These are phyloP conservation scores for Bombus turneri DNA, from an alignment of 1,140 invertebrate genomes.

Conservation along the genomic window DNA sequence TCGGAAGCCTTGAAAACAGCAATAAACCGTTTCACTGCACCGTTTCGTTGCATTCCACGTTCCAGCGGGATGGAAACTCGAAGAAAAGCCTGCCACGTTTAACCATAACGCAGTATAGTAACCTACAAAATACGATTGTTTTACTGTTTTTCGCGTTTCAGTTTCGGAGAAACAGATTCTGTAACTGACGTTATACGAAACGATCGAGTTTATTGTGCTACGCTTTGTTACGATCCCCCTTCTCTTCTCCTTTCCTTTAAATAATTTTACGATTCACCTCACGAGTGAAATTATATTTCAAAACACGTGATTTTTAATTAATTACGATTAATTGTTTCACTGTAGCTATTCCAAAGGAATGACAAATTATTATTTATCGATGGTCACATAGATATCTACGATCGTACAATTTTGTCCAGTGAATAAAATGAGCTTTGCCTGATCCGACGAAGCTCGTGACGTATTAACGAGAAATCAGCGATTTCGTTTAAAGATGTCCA, in stretches of 20 bases:
- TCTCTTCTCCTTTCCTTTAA: not conserved
- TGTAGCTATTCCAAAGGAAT: rapidly evolving
- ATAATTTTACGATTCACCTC: not conserved
- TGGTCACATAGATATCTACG: too few species aligned
- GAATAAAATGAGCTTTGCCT: not conserved
- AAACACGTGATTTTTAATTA: too few species aligned
- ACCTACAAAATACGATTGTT: slow-evolving; percentile 19
- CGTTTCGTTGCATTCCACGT: slow-evolving; percentile 60
- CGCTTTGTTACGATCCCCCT: not conserved
- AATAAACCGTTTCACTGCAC: slow-evolving; percentile 62
- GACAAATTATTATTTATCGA: too few species aligned
- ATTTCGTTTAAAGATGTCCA: not conserved
- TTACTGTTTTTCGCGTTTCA: not conserved
- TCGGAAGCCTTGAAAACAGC: slow-evolving; percentile 52
- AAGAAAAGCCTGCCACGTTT: slow-evolving; percentile 2
- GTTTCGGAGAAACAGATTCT: not conserved
- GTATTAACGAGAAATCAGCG: not conserved
- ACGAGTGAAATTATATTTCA: too few species aligned
- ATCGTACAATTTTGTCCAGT: too few species aligned
- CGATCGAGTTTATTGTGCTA: not conserved
- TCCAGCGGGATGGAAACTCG: slow-evolving; percentile 16
- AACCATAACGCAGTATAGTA: slow-evolving; percentile 1
- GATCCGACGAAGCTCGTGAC: not conserved
- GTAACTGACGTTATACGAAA: not conserved
- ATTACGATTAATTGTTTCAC: too few species aligned